Conservation (phyloP, 2,888 invertebrate species). For the Sclerodermus sp. region DNA sequence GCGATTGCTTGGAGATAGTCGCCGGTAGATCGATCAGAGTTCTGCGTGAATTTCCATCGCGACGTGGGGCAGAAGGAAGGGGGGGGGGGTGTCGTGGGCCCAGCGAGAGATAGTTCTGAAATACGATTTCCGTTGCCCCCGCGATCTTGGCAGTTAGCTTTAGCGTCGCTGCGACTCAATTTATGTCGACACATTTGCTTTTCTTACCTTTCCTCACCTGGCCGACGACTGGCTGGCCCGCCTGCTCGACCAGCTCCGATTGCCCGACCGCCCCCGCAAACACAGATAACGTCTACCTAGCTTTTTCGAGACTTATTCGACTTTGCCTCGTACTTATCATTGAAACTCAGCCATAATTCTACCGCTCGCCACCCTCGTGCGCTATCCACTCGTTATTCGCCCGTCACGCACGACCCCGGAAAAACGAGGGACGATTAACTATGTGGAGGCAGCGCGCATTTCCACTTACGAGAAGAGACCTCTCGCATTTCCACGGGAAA, state of each 20-base stretch:
- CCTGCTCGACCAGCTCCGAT: too few species aligned
- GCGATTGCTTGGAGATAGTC: slow-evolving; percentile 6
- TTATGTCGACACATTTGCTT: not conserved
- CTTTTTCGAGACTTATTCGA: not conserved
- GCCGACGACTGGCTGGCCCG: too few species aligned
- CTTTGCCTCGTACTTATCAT: not conserved
- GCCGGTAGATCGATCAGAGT: slow-evolving; percentile 7
- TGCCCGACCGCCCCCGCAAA: not conserved
- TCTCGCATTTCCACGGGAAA: too few species aligned
- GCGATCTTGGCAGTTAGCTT: not conserved
- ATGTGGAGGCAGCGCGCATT: too few species aligned
- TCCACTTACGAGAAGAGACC: too few species aligned
- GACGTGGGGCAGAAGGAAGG: not conserved
- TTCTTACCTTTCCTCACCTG: too few species aligned
- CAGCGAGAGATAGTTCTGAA: not conserved
- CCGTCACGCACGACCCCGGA: too few species aligned
- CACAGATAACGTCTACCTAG: slow-evolving; percentile 11
- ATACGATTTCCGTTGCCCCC: slow-evolving; percentile 4
- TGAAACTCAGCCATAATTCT: not conserved
- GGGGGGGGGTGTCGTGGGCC: not conserved
- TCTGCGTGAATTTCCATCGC: slow-evolving; percentile 1
- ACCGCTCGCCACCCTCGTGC: too few species aligned
- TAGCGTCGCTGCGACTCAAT: not conserved
- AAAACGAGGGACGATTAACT: too few species aligned
- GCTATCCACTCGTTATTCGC: too few species aligned